Percentiles rank a stretch among this genome's conserved stretches.
phyloP scores from a whole-genome alignment of 2,113 vertebrate genomes.

The Hippopotamus amphibius region DNA sequence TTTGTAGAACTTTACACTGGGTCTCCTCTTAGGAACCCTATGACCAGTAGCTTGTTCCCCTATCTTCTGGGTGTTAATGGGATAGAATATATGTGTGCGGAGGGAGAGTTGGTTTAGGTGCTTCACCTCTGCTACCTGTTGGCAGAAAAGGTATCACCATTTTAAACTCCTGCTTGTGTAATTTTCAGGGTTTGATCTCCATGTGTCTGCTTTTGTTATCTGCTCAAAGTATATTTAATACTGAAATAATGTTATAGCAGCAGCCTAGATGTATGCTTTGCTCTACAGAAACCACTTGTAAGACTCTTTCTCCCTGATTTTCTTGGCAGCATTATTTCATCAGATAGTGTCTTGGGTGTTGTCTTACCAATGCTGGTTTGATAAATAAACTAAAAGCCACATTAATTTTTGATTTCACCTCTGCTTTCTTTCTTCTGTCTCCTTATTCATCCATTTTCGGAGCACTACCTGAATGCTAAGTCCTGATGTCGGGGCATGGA shows the following conservation, averaged over 20 bases:
- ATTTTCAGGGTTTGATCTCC: neutral
- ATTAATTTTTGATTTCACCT: neutral
- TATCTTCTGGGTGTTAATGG: neutral
- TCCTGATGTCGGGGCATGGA: neutral
- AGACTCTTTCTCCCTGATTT: neutral
- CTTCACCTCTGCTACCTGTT: neutral
- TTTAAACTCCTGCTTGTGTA: neutral
- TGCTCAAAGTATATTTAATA: neutral
- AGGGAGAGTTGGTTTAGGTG: neutral
- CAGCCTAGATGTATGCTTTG: neutral
- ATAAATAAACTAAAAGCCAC: neutral
- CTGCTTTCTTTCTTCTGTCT: neutral
- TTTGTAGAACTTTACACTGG: neutral
- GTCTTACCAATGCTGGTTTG: neutral
- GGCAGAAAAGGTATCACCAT: neutral
- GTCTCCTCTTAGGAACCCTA: neutral
- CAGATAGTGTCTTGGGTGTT: neutral
- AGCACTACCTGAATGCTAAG: neutral
- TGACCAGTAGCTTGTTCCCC: neutral
- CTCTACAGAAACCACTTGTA: neutral
- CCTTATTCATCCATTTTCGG: neutral
- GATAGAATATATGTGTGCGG: neutral
- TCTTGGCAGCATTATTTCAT: neutral
- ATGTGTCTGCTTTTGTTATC: conserved; percentile 9
- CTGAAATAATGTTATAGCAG: neutral